Evolutionary conservation across 1,140 invertebrate species (phyloP).

Genomic region (Drosophila serrata): DNA sequence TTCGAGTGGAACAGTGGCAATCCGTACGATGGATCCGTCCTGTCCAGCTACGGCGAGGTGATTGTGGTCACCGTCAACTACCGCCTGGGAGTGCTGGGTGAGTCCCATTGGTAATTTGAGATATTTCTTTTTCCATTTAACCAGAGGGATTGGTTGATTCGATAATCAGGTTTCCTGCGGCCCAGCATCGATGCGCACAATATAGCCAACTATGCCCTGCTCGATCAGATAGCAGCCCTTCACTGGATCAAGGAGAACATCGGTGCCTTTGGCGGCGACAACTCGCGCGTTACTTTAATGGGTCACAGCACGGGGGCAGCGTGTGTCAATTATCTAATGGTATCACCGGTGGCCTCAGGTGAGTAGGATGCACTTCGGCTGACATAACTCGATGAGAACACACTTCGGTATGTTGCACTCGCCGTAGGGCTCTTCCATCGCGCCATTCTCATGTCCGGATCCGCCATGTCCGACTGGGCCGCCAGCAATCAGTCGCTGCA

Average conservation of each 20-base stretch:
- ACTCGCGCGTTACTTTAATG: conserved; percentile 93
- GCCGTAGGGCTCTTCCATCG: conserved; percentile 93
- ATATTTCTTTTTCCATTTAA: background rate
- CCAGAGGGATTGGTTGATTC: background rate
- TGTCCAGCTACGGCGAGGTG: conserved; percentile 95
- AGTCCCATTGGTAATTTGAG: background rate
- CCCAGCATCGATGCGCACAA: conserved; percentile 90
- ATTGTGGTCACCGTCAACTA: conserved; percentile 98
- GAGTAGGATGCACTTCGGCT: conserved; percentile 12
- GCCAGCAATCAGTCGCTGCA: conserved; percentile 92
- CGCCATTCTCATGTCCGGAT: conserved; percentile 97
- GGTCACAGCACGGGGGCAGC: conserved; percentile 97
- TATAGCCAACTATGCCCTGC: conserved; percentile 94
- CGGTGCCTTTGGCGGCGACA: conserved; percentile 94
- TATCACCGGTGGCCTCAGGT: conserved; percentile 93
- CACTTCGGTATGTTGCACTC: conserved; percentile 3
- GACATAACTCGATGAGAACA: conserved; percentile 37
- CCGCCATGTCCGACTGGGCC: conserved; percentile 95
- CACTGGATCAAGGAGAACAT: conserved; percentile 96
- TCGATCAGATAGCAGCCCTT: conserved; percentile 95
- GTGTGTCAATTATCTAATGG: conserved; percentile 94
- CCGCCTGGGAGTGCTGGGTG: conserved; percentile 95
- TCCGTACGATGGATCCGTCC: conserved; percentile 94
- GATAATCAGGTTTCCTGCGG: conserved; percentile 90
- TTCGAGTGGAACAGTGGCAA: conserved; percentile 97